These are phyloP conservation scores for Arctocebus calabarensis DNA, from an alignment of 2,797 vertebrate genomes.

Conservation along the genomic window DNA sequence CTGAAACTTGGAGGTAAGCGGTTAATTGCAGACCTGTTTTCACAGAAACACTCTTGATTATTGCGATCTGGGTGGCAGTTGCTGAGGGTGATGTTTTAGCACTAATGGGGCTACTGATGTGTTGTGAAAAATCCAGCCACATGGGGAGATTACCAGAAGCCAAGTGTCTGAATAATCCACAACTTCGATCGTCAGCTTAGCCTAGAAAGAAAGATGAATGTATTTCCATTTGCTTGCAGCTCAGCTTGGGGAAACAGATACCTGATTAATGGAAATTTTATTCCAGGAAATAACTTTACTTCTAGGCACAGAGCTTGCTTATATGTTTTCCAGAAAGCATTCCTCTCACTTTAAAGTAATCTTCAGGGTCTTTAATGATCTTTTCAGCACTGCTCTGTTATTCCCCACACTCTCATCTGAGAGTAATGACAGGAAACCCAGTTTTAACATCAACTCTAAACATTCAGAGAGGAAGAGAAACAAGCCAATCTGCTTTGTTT, in stretches of 20 bases:
- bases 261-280: constrained; percentile 50
- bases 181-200: constrained; percentile 49
- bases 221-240: constrained; percentile 54
- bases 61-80: constrained; percentile 14
- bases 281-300: constrained; percentile 63
- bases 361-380: neutral
- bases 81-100: constrained; percentile 38
- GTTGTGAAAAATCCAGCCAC: neutral
- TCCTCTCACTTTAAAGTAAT: constrained; percentile 49
- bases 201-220: constrained; percentile 50
- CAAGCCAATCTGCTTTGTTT: neutral
- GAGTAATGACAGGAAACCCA: constrained; percentile 29
- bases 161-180: constrained; percentile 32
- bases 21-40: constrained; percentile 34
- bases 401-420: constrained; percentile 3
- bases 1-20: neutral
- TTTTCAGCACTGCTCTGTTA: constrained; percentile 19
- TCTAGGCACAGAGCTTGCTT: constrained; percentile 25
- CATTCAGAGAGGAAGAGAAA: neutral
- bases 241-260: constrained; percentile 45
- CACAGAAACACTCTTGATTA: constrained; percentile 37
- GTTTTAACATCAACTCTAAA: constrained; percentile 18
- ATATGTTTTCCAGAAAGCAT: constrained; percentile 49
- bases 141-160: neutral
- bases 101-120: constrained; percentile 24